Conservation (phyloP, 2,113 vertebrate species). For the Alaudala cheleensis region DNA sequence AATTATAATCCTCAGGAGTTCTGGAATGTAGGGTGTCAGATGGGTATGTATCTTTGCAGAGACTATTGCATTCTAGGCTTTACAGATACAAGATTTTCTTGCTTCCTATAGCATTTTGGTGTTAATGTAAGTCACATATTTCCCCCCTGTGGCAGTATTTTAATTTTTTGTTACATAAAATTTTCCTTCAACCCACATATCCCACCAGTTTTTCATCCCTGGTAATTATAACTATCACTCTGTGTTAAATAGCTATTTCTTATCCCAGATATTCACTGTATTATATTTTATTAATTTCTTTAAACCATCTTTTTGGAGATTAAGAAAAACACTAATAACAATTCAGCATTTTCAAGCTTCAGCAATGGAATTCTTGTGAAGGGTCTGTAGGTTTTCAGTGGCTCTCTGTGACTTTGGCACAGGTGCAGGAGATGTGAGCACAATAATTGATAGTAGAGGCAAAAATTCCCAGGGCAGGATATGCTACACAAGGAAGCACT, state of each 20-base stretch:
- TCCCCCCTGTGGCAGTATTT: background rate
- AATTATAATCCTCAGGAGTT: slow-evolving; percentile 90
- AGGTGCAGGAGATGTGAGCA: background rate
- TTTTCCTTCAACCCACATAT: background rate
- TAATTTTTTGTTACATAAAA: background rate
- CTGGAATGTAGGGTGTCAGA: slow-evolving; percentile 89
- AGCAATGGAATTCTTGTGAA: background rate
- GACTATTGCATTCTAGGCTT: background rate
- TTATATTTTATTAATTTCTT: background rate
- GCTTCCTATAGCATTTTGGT: background rate
- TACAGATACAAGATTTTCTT: background rate
- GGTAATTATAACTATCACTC: background rate
- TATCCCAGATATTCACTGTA: background rate
- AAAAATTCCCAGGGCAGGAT: background rate
- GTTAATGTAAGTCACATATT: background rate
- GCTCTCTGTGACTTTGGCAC: background rate
- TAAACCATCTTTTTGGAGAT: background rate
- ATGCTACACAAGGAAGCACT: background rate
- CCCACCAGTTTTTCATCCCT: background rate
- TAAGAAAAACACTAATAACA: background rate
- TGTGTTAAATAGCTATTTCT: background rate
- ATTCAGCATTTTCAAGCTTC: background rate
- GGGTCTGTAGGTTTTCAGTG: background rate
- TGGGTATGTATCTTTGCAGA: slow-evolving; percentile 73
- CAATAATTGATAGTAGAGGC: background rate